Evolutionary conservation across 37 sponge, comb jelly and placozoan genomes (phyloP), one percentile per base, ranked within the genome.

Genomic region (Theonella swinhoei): DNA sequence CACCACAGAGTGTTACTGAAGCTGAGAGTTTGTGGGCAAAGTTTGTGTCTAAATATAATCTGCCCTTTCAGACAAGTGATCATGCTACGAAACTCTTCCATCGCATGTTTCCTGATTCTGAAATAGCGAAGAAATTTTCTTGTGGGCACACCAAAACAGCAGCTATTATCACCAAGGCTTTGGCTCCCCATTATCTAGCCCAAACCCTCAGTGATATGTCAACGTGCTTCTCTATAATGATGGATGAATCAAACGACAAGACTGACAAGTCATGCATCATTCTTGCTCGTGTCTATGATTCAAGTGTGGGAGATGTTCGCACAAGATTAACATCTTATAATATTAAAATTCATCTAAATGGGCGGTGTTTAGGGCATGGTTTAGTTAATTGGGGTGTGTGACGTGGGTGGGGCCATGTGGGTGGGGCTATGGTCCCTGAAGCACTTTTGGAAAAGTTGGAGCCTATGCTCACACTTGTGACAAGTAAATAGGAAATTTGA

Each of bases 181-280:
- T 84, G 23, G 85, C 85, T 22, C 71, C 81, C 14, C 70, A 68
- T 47, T 70, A 33, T 24, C 47, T 26, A 22, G 7, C 39, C 24
- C 42, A 35, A 36, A 35, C 36, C 29, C 8, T 71, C 9, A 4
- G 36, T 36, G 36, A 71, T 23, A 37, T 71, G 40, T 34, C 72
- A 7, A 71, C 14, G 31, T 9, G 9, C 14, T 71, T 71, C 36
- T 71, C 72, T 37, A 8, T 71, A n/a, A n/a, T n/a, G n/a, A 79
- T 84, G 61, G 85, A 84, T 65, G 85, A 76, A 63, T 76, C 70
- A 0, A 84, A 84, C 42, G 85, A 84, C 70, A 84, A 84, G 26
- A 84, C 77, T 43, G 85, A 84, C 70, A 76, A 84, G 58, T 84
- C 77, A 31, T 25, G 60, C 39, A 35, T 72, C 23, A 69, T 14